phyloP scores from a whole-genome alignment of 2,113 vertebrate species.

The Oxyura jamaicensis region DNA sequence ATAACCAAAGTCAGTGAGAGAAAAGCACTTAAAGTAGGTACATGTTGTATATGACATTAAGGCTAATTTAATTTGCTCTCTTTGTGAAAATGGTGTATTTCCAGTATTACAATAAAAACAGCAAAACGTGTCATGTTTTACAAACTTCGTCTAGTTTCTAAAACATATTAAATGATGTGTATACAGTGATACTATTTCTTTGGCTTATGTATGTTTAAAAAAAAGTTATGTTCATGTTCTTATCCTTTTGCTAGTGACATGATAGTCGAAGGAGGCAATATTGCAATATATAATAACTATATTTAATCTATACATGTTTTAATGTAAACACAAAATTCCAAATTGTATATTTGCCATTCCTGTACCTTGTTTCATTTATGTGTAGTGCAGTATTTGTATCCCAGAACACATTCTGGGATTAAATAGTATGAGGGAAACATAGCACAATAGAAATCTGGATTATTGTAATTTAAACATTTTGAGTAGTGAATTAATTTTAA shows the following conservation, averaged over 20 bases:
- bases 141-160: background rate
- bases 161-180: background rate
- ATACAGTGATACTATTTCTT: background rate
- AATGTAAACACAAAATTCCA: background rate
- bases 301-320: background rate
- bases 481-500: background rate
- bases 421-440: background rate
- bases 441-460: background rate
- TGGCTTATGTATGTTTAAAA: background rate
- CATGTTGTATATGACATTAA: background rate
- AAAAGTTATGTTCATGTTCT: background rate
- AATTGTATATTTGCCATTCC: background rate
- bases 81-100: background rate
- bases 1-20: background rate
- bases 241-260: background rate
- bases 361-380: background rate
- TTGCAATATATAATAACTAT: background rate
- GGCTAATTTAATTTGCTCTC: slow-evolving; percentile 2
- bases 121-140: background rate
- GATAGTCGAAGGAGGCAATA: background rate
- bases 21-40: background rate
- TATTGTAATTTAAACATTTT: background rate
- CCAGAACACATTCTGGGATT: slow-evolving; percentile 8
- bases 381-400: background rate
- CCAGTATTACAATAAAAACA: background rate